Conservation (phyloP, 23 tunicate species). For the Corella eumyota region DNA sequence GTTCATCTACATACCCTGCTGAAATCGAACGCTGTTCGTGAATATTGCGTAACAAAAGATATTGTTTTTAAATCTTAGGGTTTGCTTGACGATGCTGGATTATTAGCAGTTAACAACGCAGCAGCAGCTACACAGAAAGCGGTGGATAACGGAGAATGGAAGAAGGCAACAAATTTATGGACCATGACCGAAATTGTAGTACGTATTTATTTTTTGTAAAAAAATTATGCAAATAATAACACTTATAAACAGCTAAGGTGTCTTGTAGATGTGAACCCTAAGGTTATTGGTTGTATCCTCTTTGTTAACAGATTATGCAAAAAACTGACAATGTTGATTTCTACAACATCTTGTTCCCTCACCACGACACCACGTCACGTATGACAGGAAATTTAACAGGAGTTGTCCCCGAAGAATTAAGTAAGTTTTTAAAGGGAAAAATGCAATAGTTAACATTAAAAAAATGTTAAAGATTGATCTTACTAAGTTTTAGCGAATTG, state of each 20-base stretch:
- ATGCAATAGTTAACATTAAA: neutral
- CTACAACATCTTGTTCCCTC: conserved; percentile 78
- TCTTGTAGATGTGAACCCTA: too few species aligned
- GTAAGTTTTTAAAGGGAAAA: conserved; percentile 14
- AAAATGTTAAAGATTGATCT: neutral
- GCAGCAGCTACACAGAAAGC: conserved; percentile 69
- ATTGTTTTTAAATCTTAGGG: too few species aligned
- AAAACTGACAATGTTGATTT: conserved; percentile 79
- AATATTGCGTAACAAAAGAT: too few species aligned
- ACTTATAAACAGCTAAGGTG: too few species aligned
- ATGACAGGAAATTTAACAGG: too few species aligned
- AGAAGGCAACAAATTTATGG: conserved; percentile 66
- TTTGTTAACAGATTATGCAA: conserved; percentile 27
- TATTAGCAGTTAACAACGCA: conserved; percentile 29
- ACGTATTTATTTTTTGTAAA: conserved; percentile 7
- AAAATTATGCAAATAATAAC: too few species aligned
- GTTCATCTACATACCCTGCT: too few species aligned
- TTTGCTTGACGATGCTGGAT: conserved; percentile 56
- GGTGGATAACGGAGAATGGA: conserved; percentile 70
- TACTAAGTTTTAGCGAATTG: too few species aligned
- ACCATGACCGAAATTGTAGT: conserved; percentile 59
- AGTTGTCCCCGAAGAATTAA: conserved; percentile 25
- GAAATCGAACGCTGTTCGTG: too few species aligned
- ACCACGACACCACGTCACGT: conserved; percentile 15
- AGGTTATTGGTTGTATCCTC: too few species aligned